These are phyloP conservation scores for Lasioglossum morio DNA, from an alignment of 2,888 invertebrate genomes.

Conservation along the genomic window DNA sequence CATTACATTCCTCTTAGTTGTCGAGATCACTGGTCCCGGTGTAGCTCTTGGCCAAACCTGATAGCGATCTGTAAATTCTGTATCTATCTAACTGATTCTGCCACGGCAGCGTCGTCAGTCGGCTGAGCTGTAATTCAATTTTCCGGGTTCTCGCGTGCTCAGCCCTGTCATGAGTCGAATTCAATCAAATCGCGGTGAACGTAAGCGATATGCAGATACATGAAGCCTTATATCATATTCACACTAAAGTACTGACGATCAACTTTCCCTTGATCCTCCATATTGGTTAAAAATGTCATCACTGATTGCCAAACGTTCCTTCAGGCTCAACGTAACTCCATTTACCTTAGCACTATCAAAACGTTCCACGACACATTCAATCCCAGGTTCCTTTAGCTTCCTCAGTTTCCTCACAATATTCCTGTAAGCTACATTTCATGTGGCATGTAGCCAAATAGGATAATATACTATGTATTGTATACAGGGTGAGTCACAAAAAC, in stretches of 20 bases:
- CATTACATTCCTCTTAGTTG: background rate
- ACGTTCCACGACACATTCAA: background rate
- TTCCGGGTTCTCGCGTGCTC: conserved; percentile 62
- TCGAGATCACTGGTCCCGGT: background rate
- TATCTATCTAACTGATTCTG: conserved; percentile 50
- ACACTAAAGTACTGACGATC: background rate
- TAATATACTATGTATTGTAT: too few relatives aligned
- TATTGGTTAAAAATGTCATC: background rate
- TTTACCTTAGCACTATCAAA: background rate
- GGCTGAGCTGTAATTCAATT: conserved; percentile 66
- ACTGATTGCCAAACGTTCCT: background rate
- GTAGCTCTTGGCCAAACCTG: background rate
- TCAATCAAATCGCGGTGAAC: conserved; percentile 64
- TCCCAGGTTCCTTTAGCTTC: background rate
- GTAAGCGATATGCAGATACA: conserved; percentile 72
- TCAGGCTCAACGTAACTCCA: background rate
- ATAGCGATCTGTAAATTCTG: conserved; percentile 37
- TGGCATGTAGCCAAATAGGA: too few relatives aligned
- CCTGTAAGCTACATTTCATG: background rate
- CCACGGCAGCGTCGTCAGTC: conserved; percentile 12
- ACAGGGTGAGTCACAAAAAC: too few relatives aligned
- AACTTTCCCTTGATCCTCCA: background rate
- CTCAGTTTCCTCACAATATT: background rate
- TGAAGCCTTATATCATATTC: background rate
- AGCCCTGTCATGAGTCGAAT: conserved; percentile 48